Conservation (phyloP, 2,113 vertebrate genomes). For the Datnioides undecimradiatus region DNA sequence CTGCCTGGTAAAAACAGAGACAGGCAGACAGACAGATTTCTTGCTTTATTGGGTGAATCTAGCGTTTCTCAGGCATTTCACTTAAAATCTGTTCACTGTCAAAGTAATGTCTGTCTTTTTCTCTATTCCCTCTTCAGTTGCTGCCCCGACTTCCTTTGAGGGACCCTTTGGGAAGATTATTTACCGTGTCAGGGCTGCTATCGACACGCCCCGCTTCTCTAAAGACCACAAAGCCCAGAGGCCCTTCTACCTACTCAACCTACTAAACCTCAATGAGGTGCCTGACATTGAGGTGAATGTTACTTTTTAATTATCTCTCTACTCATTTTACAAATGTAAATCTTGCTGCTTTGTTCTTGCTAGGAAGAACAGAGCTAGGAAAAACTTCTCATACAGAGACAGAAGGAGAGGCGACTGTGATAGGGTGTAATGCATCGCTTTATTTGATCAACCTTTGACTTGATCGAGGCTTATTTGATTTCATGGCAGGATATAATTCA, state of each 20-base stretch:
- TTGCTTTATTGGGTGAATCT: no score
- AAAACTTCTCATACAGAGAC: neutral
- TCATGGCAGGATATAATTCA: neutral
- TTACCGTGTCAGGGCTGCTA: conserved; percentile 89
- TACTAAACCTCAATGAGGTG: conserved; percentile 94
- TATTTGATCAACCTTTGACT: conserved; percentile 37
- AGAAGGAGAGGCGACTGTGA: neutral
- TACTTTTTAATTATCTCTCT: neutral
- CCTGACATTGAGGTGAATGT: conserved; percentile 91
- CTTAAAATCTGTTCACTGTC: neutral
- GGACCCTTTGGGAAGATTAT: conserved; percentile 94
- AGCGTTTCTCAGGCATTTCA: neutral
- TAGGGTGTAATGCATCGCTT: neutral
- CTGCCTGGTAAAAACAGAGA: no score
- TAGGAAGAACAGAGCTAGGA: neutral
- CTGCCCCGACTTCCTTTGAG: conserved; percentile 94
- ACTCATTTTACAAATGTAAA: neutral
- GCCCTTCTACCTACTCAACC: conserved; percentile 92
- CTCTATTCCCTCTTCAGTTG: conserved; percentile 75
- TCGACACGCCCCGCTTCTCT: conserved; percentile 94
- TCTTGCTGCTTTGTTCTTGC: neutral
- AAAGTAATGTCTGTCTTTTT: neutral
- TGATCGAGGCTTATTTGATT: conserved; percentile 46
- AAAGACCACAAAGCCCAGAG: conserved; percentile 93
- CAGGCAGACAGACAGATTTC: no score